Evolutionary conservation across 2,113 vertebrate species (phyloP).

Genomic region (Syrrhaptes paradoxus): DNA sequence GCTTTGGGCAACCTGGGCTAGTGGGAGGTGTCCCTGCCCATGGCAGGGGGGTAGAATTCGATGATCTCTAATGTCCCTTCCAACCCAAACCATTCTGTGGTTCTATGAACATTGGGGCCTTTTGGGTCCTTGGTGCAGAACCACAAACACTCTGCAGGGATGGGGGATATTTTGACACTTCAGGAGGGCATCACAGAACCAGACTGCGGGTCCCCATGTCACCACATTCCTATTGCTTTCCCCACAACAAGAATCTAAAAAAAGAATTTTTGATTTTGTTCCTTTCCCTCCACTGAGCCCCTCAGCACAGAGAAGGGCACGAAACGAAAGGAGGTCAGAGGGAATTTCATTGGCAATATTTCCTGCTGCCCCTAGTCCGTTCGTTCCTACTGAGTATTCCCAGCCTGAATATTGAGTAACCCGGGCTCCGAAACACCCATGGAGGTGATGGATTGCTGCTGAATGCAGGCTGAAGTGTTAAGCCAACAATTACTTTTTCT

Average conservation of each 20-base stretch:
- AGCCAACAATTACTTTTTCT: conserved; percentile 47
- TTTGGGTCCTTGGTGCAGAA: neutral
- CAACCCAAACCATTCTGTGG: too few relatives aligned
- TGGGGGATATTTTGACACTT: neutral
- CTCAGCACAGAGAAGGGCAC: neutral
- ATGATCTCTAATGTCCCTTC: too few relatives aligned
- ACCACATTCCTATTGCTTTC: neutral
- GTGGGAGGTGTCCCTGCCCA: too few relatives aligned
- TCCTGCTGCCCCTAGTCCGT: neutral
- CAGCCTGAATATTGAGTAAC: conserved; percentile 33
- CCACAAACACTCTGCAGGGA: neutral
- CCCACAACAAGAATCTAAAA: neutral
- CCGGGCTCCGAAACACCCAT: neutral
- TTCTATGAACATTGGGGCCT: neutral
- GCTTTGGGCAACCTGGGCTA: too few relatives aligned
- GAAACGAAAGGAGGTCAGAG: neutral
- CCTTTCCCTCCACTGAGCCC: neutral
- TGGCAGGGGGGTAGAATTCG: too few relatives aligned
- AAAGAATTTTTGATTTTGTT: neutral
- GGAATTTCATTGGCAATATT: neutral
- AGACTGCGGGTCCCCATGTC: accelerated
- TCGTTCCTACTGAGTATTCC: neutral
- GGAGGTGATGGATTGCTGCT: conserved; percentile 24
- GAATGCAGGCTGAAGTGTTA: conserved; percentile 40
- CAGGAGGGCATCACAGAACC: accelerated